Evolutionary conservation across 2,888 invertebrate species (phyloP), one percentile per base, ranked within the genome.

Genomic region (Lottia gigantea): DNA sequence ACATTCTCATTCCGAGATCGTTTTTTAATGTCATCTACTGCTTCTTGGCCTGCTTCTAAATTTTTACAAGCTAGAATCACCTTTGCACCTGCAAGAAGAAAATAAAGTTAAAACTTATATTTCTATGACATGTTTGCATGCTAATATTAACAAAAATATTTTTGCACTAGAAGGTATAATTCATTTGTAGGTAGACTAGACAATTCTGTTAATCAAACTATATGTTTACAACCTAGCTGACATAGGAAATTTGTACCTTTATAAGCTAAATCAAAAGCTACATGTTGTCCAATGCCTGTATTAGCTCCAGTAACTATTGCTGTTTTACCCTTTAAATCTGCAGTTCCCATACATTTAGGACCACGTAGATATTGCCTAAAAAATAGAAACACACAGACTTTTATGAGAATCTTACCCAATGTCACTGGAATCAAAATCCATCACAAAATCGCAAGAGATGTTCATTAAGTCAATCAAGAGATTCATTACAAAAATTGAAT

Each of bases 41-140:
- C 78, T 45, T 71, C 77, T 66, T 84, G 78, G 7, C 81, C 85
- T 23, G 74, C 76, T 46, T 76, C 76, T 62, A 78, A 78, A 76
- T 84, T 76, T 66, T 83, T 76, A 69, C 86, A 86, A 15, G 85
- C 86, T n/a, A 87, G 66, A 25, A 86, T 81, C 7, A 88, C 84
- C 40, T 76, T 78, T 8, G 84, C 95, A 85, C 93, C 88, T 88
- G 70, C 16, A 77, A 71, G 49, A 11, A 19, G 40, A 40, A 40
- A 40, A 8, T 31, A 8, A 40, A 8, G 6, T 3, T 40, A 40
- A 40, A 6, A 40, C 7, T 40, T 8, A 11, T 40, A 1, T n/a
- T n/a, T n/a, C n/a, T n/a, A n/a, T n/a, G n/a, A n/a, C n/a, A n/a
- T 31, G 31, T 31, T 31, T 31, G 31, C 31, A 31, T 31, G 31